Evolutionary conservation across 2,113 vertebrate species (phyloP).

Genomic region (Semnornis frantzii): DNA sequence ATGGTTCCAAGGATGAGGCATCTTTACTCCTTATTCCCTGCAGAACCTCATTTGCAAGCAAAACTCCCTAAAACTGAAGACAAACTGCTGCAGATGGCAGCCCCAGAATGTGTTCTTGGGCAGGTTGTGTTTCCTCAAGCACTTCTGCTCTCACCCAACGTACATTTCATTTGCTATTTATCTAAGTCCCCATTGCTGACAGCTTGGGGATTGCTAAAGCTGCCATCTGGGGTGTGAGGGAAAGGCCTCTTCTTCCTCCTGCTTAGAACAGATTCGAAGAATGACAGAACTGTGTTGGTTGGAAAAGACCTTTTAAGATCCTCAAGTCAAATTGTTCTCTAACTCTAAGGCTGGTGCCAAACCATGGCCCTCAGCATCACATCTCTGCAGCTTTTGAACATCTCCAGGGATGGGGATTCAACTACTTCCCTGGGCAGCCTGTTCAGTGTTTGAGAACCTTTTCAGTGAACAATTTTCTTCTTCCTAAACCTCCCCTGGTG

Average conservation of each 20-base stretch:
- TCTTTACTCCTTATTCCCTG: neutral
- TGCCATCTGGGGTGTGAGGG: neutral
- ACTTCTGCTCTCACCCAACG: slow-evolving; percentile 11
- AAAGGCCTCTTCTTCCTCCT: neutral
- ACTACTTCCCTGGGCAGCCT: no score
- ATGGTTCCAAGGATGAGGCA: no score
- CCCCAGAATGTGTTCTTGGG: neutral
- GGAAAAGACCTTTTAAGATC: no score
- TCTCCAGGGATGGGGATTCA: no score
- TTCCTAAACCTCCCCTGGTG: no score
- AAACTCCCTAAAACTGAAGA: neutral
- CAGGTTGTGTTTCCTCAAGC: slow-evolving; percentile 2
- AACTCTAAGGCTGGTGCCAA: no score
- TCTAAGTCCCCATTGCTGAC: neutral
- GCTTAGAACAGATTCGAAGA: no score
- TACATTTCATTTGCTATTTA: neutral
- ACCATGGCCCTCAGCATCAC: no score
- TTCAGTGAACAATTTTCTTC: no score
- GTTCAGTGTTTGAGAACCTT: neutral
- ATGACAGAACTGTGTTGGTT: no score
- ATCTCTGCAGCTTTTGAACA: no score
- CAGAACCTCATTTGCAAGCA: neutral
- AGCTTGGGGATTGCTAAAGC: neutral
- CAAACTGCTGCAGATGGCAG: slow-evolving; percentile 27
- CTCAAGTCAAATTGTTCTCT: no score